These are phyloP conservation scores for Serrognathus titanus DNA, from an alignment of 2,888 invertebrate genomes.

Conservation along the genomic window DNA sequence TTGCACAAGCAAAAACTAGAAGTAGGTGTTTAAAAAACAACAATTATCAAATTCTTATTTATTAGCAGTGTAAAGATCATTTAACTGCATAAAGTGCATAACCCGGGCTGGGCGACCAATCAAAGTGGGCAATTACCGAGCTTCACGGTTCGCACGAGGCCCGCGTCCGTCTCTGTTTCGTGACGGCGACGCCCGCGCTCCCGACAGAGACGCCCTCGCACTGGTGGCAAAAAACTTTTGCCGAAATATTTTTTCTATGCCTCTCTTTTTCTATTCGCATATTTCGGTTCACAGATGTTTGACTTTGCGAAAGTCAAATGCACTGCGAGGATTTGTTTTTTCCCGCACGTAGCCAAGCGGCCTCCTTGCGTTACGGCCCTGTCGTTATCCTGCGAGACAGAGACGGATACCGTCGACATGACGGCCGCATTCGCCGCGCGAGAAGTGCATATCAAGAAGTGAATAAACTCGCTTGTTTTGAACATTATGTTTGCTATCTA, in stretches of 20 bases:
- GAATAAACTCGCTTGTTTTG: constrained; percentile 46
- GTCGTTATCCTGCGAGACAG: constrained; percentile 4
- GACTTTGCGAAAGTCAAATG: constrained; percentile 47
- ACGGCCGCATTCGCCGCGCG: background rate
- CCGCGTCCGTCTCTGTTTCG: constrained; percentile 4
- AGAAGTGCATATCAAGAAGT: constrained; percentile 39
- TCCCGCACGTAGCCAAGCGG: constrained; percentile 4
- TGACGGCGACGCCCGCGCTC: background rate
- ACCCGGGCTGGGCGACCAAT: constrained; percentile 25
- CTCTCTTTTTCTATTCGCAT: constrained; percentile 33
- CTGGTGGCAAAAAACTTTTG: constrained; percentile 12
- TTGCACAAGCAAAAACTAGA: constrained; percentile 11
- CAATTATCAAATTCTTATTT: constrained; percentile 31
- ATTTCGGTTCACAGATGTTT: constrained; percentile 35
- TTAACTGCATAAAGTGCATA: constrained; percentile 23
- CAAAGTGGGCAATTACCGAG: constrained; percentile 23
- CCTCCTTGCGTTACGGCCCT: background rate
- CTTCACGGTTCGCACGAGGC: constrained; percentile 10
- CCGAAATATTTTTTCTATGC: constrained; percentile 29
- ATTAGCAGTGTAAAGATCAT: constrained; percentile 26
- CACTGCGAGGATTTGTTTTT: constrained; percentile 20
- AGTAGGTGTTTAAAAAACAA: constrained; percentile 16
- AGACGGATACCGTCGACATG: constrained; percentile 9
- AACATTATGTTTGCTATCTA: constrained; percentile 43
- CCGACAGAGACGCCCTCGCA: constrained; percentile 1